These are phyloP conservation scores for Catostylus mosaicus DNA, from an alignment of 30 jellyfish, hydroid and myxozoan genomes.

Conservation along the genomic window DNA sequence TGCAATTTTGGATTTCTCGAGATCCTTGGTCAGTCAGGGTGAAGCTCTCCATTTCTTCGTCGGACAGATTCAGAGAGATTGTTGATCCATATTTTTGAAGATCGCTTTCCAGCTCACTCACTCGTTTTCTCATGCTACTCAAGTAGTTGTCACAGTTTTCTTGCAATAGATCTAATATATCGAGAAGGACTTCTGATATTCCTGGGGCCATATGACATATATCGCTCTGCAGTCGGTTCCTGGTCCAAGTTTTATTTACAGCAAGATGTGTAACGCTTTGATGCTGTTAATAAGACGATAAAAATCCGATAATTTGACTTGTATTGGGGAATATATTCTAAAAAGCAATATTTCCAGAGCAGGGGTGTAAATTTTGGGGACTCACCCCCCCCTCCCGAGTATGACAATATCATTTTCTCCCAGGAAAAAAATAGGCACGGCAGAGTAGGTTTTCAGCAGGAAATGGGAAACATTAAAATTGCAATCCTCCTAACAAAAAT, in stretches of 20 bases:
- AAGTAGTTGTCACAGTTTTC: slow-evolving; percentile 51
- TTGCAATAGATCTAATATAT: slow-evolving; percentile 51
- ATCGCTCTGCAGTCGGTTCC: slow-evolving; percentile 41
- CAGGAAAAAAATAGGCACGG: no score
- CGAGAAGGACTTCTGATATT: slow-evolving; percentile 55
- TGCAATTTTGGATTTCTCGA: slow-evolving; percentile 6
- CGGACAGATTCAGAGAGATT: slow-evolving; percentile 30
- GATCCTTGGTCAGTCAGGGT: slow-evolving; percentile 25
- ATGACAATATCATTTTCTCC: no score
- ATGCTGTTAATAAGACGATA: no score
- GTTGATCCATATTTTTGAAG: slow-evolving; percentile 42
- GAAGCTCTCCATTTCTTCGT: slow-evolving; percentile 15
- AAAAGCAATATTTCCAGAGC: no score
- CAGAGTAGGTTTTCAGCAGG: no score
- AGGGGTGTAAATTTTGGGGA: no score
- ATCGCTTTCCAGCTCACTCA: slow-evolving; percentile 41
- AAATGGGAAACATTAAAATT: no score
- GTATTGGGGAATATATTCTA: no score
- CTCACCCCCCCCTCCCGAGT: no score
- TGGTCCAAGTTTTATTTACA: background rate
- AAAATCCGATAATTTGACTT: no score
- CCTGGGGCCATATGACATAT: slow-evolving; percentile 66
- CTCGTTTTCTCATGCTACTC: slow-evolving; percentile 27
- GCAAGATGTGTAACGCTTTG: no score
- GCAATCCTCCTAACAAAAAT: no score